Conservation (phyloP, 2,113 vertebrate genomes). For the Numenius arquata region DNA sequence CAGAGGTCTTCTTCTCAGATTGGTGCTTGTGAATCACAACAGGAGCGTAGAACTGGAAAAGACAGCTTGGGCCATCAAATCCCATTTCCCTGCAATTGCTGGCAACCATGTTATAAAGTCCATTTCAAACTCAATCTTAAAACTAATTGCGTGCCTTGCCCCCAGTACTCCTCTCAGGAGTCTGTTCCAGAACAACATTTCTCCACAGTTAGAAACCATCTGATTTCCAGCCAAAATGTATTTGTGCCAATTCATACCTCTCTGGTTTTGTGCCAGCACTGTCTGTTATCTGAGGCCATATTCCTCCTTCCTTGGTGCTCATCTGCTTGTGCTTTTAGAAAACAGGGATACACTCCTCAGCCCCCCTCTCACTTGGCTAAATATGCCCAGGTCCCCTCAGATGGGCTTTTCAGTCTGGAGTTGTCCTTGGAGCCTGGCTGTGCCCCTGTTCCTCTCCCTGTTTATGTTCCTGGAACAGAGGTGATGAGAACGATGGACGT, state of each 20-base stretch:
- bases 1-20: not conserved
- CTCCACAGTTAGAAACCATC: slow-evolving; percentile 20
- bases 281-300: slow-evolving; percentile 1
- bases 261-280: slow-evolving; percentile 16
- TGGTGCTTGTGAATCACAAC: not conserved
- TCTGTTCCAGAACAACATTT: slow-evolving; percentile 49
- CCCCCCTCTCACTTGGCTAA: not conserved
- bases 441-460: not conserved
- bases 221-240: slow-evolving; percentile 35
- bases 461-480: not conserved
- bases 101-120: slow-evolving; percentile 27
- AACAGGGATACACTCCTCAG: not conserved
- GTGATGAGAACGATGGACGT: rapidly evolving
- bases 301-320: not conserved
- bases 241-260: slow-evolving; percentile 44
- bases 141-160: slow-evolving; percentile 45
- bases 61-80: not conserved
- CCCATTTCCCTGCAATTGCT: slow-evolving; percentile 40
- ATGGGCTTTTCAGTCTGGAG: not conserved
- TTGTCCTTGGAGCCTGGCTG: not conserved
- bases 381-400: not conserved
- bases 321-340: not conserved
- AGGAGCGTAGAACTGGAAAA: not conserved
- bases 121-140: slow-evolving; percentile 51
- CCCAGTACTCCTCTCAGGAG: not conserved